Evolutionary conservation across 2,113 vertebrate species (phyloP), one percentile per base, ranked within the genome.

Genomic region (Oreochromis aureus): DNA sequence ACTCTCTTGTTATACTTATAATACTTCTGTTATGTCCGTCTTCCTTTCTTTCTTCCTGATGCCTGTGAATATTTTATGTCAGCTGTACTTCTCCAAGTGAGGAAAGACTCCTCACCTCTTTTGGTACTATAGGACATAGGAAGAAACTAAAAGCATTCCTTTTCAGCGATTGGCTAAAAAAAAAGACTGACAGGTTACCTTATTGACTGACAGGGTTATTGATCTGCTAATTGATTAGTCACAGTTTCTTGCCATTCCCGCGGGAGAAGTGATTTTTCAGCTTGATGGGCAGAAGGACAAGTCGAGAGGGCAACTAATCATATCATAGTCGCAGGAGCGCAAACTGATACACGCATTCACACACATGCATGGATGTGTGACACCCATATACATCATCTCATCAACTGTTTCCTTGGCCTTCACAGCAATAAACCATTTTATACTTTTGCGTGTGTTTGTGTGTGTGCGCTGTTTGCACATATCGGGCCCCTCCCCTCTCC

Each of bases 171-270:
- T 85, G 71, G 83, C 2, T 24, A 6, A 22, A 63, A 59, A 44
- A 46, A 4, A 10, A 22, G 27, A 30, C 82, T 79, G 86, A 86
- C 54, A 16, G 6, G 66, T 41, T 39, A 18, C 56, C 58, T 83
- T 85, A 93, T 87, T 89, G 87, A 91, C 81, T 39, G 83, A 88
- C 91, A 73, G 86, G 22, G 22, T 81, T 71, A 94, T 92, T 79
- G 91, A 92, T 92, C 7, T 39, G 80, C 24, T 91, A 90, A 95
- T 91, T 92, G 92, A 95, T 95, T 85, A 56, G 91, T 93, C 82
- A 34, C 91, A 24, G 83, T 19, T 90, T 83, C 81, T 61, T 44
- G 13, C 24, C 69, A 13, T 87, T 58, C 84, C 71, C 5, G 1
- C 3, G 4, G 55, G 79, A 88, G 36, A 39, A 58, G 46, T 83